phyloP scores from a whole-genome alignment of 2,888 invertebrate genomes.

The Plebejus argus region DNA sequence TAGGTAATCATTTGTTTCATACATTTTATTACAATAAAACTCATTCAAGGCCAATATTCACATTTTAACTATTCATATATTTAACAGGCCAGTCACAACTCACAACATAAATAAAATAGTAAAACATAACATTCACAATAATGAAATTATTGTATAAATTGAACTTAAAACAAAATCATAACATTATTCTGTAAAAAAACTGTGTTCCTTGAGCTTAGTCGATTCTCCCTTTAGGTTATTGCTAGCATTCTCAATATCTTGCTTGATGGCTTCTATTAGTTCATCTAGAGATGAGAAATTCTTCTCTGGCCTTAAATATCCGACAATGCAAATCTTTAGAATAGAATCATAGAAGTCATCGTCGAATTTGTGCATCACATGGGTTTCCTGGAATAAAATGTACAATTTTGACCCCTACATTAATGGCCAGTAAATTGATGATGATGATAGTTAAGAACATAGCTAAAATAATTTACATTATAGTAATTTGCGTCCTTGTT shows the following conservation, averaged over 20 bases:
- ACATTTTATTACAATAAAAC: slow-evolving; percentile 9
- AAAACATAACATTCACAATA: slow-evolving; percentile 30
- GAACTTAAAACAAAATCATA: slow-evolving; percentile 31
- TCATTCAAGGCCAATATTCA: neutral
- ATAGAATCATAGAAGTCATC: slow-evolving; percentile 92
- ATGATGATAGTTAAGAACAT: too few species aligned
- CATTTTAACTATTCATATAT: neutral
- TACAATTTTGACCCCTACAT: neutral
- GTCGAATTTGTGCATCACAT: slow-evolving; percentile 91
- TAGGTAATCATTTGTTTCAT: neutral
- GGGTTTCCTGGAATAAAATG: slow-evolving; percentile 88
- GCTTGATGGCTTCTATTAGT: slow-evolving; percentile 87
- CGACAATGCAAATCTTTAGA: slow-evolving; percentile 89
- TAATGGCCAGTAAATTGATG: neutral
- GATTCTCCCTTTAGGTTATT: slow-evolving; percentile 77
- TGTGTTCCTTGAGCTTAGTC: slow-evolving; percentile 69
- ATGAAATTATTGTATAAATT: slow-evolving; percentile 15
- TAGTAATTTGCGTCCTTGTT: too few species aligned
- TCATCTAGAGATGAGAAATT: slow-evolving; percentile 89
- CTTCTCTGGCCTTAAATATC: slow-evolving; percentile 91
- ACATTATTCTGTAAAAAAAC: slow-evolving; percentile 68
- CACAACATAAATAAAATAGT: slow-evolving; percentile 38
- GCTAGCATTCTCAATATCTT: slow-evolving; percentile 88
- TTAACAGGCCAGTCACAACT: slow-evolving; percentile 33
- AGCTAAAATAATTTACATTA: too few species aligned